phyloP scores from a whole-genome alignment of 2,797 vertebrate genomes.

The Octomys mimax region DNA sequence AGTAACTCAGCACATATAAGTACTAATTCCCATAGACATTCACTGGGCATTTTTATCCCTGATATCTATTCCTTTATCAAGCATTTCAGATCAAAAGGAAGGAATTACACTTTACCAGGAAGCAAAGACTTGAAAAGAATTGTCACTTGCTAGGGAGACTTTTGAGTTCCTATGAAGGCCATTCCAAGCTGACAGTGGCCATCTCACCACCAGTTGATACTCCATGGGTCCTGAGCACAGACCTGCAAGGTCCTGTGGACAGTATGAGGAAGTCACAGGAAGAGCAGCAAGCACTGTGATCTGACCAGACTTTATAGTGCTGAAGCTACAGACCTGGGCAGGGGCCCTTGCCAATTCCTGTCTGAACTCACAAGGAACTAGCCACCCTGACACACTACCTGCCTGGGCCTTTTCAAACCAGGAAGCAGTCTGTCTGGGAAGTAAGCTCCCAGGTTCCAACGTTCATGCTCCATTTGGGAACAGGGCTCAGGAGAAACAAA shows the following conservation, averaged over 20 bases:
- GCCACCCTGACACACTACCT: background rate
- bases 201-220: too few species aligned
- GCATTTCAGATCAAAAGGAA: background rate
- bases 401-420: background rate
- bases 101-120: background rate
- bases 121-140: background rate
- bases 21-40: background rate
- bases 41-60: background rate
- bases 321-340: background rate
- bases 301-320: background rate
- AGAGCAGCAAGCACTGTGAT: background rate
- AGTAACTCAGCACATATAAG: background rate
- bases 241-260: background rate
- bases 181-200: background rate
- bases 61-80: background rate
- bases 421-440: background rate
- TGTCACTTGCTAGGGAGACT: background rate
- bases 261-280: background rate
- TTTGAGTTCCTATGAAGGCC: fast-evolving
- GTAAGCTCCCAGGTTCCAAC: too few species aligned
- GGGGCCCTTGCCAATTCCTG: background rate
- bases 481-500: background rate
- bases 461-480: background rate
- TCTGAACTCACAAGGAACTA: background rate
- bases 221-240: background rate